These are phyloP conservation scores for Notodonta ziczac DNA, from an alignment of 2,888 invertebrate genomes.

Conservation along the genomic window DNA sequence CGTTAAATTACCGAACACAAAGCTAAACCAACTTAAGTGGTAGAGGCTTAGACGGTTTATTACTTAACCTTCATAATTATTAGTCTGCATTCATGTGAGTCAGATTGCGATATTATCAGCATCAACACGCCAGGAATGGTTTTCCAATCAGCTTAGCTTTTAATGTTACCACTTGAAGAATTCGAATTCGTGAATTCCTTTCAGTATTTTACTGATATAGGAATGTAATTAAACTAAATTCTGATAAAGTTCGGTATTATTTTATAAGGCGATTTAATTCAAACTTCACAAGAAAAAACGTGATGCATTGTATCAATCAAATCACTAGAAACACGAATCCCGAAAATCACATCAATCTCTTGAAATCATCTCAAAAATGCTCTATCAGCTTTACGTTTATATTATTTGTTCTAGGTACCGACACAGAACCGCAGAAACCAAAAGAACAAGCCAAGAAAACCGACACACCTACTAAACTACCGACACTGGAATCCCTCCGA, in stretches of 20 bases:
- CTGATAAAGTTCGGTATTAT: background rate
- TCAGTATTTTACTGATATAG: background rate
- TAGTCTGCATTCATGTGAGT: background rate
- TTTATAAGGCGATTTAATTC: background rate
- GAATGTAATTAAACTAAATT: background rate
- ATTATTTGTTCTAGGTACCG: constrained; percentile 29
- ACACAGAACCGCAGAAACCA: constrained; percentile 29
- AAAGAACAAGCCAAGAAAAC: constrained; percentile 37
- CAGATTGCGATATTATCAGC: background rate
- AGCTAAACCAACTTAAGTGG: too few species aligned
- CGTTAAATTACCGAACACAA: background rate
- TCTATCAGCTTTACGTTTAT: too few species aligned
- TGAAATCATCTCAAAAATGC: too few species aligned
- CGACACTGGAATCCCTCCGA: constrained; percentile 50
- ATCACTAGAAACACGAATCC: too few species aligned
- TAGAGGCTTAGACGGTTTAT: too few species aligned
- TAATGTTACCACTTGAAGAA: background rate
- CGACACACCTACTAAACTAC: constrained; percentile 45
- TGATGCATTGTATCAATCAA: too few species aligned
- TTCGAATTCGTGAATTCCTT: background rate
- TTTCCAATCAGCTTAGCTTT: background rate
- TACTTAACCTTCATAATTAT: too few species aligned
- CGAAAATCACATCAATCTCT: too few species aligned
- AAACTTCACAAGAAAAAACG: too few species aligned
- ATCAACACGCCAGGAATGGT: background rate